These are phyloP conservation scores for Leptestheria dahalacensis DNA, from an alignment of 1,140 invertebrate species.

Conservation along the genomic window DNA sequence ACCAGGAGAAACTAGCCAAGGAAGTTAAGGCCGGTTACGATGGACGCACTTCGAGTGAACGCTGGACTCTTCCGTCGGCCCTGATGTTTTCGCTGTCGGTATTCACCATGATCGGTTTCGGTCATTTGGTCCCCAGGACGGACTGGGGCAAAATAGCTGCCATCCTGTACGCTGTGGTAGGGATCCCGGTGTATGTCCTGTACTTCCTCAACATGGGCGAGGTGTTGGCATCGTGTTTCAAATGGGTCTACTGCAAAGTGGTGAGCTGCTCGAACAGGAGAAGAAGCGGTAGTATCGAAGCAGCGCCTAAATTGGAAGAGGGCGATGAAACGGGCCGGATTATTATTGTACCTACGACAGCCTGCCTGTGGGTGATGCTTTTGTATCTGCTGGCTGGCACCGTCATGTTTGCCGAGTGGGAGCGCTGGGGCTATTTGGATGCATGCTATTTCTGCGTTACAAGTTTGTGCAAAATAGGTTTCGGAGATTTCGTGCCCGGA, in stretches of 20 bases:
- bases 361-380: slow-evolving; percentile 84
- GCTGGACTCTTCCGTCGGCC: slow-evolving; percentile 70
- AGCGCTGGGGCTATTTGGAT: slow-evolving; percentile 80
- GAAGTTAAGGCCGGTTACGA: slow-evolving; percentile 58
- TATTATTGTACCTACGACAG: slow-evolving; percentile 76
- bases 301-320: slow-evolving; percentile 25
- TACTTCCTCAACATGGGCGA: slow-evolving; percentile 83
- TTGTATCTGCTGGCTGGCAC: slow-evolving; percentile 83
- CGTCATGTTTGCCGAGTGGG: slow-evolving; percentile 79
- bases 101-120: slow-evolving; percentile 89
- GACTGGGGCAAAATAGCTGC: slow-evolving; percentile 79
- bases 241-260: slow-evolving; percentile 20
- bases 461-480: slow-evolving; percentile 78
- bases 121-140: slow-evolving; percentile 81
- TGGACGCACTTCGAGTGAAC: slow-evolving; percentile 47
- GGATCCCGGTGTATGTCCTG: slow-evolving; percentile 80
- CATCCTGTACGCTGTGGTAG: slow-evolving; percentile 85
- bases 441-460: slow-evolving; percentile 91
- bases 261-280: slow-evolving; percentile 15
- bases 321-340: slow-evolving; percentile 19
- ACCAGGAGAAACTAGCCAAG: slow-evolving; percentile 46
- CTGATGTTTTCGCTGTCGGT: slow-evolving; percentile 74
- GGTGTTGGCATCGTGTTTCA: slow-evolving; percentile 22
- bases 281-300: not conserved
- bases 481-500: slow-evolving; percentile 90